phyloP scores from a whole-genome alignment of 2,888 invertebrate genomes.

The Leuctra nigra region DNA sequence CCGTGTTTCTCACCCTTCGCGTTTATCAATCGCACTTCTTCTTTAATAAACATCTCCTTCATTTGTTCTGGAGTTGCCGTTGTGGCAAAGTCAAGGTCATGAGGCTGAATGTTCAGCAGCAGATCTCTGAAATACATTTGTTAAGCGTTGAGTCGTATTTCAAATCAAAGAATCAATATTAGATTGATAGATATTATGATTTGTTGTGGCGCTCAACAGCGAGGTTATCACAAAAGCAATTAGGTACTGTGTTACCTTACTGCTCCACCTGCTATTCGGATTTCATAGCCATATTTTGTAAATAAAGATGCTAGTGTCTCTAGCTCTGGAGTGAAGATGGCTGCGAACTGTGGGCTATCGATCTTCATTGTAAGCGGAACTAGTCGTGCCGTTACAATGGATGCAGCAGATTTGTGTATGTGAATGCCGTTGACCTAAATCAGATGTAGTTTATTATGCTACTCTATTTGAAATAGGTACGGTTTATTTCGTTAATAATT shows the following conservation, averaged over 20 bases:
- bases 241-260: conserved; percentile 54
- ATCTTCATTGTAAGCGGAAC: conserved; percentile 46
- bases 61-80: conserved; percentile 94
- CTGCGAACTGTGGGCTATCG: conserved; percentile 64
- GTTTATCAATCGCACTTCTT: conserved; percentile 87
- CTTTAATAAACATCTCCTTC: conserved; percentile 84
- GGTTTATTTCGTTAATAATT: too few relatives aligned
- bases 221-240: too few relatives aligned
- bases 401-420: too few relatives aligned
- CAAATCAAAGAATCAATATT: neutral
- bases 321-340: conserved; percentile 78
- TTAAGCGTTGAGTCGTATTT: too few relatives aligned
- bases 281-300: conserved; percentile 70
- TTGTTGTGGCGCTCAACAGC: too few relatives aligned
- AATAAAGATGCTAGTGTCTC: conserved; percentile 64
- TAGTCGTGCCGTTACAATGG: too few relatives aligned
- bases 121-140: conserved; percentile 54
- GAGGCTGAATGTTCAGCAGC: conserved; percentile 68
- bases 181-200: neutral
- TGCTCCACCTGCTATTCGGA: conserved; percentile 95
- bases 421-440: too few relatives aligned
- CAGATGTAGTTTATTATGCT: too few relatives aligned
- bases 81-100: conserved; percentile 97
- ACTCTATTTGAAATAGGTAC: too few relatives aligned
- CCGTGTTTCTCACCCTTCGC: conserved; percentile 89